Evolutionary conservation across 2,113 vertebrate genomes (phyloP).

Genomic region (Eublepharis macularius): DNA sequence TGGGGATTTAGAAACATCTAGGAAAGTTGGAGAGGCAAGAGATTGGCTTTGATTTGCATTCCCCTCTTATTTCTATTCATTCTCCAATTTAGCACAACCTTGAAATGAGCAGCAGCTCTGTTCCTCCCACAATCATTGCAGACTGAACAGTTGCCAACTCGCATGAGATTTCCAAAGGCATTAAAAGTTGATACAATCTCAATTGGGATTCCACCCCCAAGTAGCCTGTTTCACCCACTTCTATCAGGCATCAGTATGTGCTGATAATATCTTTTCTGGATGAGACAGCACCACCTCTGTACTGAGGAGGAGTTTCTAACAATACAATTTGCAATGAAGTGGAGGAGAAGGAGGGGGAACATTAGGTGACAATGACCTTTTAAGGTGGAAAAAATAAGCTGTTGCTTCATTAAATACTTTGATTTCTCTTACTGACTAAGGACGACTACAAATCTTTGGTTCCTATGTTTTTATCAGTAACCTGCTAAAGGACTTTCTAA

Average conservation of each 20-base stretch:
- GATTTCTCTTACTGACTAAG: not conserved
- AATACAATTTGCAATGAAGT: not conserved
- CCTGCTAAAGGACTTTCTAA: not conserved
- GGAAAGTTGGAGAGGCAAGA: not conserved
- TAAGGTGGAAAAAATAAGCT: not conserved
- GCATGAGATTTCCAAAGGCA: not conserved
- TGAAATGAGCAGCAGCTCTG: not conserved
- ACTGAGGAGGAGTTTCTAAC: not conserved
- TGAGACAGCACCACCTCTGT: not conserved
- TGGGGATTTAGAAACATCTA: not conserved
- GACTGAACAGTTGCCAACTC: not conserved
- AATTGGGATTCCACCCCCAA: not conserved
- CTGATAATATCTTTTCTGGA: not conserved
- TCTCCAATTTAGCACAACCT: not conserved
- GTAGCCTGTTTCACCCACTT: not conserved
- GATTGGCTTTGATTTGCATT: not conserved
- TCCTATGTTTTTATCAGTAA: not conserved
- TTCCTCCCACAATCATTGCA: not conserved
- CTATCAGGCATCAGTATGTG: not conserved
- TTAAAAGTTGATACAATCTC: slow-evolving; percentile 8
- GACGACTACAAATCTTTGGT: not conserved
- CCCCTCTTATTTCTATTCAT: not conserved
- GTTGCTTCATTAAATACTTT: not conserved
- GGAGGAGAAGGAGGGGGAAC: not conserved
- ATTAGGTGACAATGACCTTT: not conserved